Evolutionary conservation across 2,888 invertebrate genomes (phyloP).

Genomic region (Tineola bisselliella): DNA sequence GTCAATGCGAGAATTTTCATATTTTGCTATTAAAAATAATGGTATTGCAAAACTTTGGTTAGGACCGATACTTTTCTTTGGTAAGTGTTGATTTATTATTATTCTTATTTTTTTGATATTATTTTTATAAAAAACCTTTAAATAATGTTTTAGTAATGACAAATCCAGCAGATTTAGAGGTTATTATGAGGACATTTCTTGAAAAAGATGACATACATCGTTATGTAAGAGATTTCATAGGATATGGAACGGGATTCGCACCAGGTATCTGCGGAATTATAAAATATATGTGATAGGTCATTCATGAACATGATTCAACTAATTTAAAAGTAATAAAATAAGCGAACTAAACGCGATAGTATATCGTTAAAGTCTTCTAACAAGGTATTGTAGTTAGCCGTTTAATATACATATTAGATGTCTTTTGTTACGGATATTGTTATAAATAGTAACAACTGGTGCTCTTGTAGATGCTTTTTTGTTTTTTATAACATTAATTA

Average conservation of each 20-base stretch:
- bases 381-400: no score
- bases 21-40: constrained; percentile 31
- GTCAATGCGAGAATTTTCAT: constrained; percentile 34
- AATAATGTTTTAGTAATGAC: constrained; percentile 2
- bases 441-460: no score
- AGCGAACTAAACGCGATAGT: no score
- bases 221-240: constrained; percentile 17
- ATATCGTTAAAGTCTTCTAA: no score
- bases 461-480: no score
- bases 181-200: constrained; percentile 18
- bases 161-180: constrained; percentile 18
- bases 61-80: constrained; percentile 35
- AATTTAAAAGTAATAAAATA: no score
- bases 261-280: no score
- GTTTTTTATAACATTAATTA: no score
- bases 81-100: constrained; percentile 22
- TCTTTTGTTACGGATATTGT: no score
- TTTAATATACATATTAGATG: no score
- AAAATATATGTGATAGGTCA: no score
- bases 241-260: constrained; percentile 26
- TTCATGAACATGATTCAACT: no score
- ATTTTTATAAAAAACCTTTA: not conserved
- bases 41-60: constrained; percentile 44
- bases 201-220: constrained; percentile 16
- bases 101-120: not conserved